Evolutionary conservation across 1,140 invertebrate genomes (phyloP), one percentile per base, ranked within the genome.

Genomic region (Spodoptera litura): DNA sequence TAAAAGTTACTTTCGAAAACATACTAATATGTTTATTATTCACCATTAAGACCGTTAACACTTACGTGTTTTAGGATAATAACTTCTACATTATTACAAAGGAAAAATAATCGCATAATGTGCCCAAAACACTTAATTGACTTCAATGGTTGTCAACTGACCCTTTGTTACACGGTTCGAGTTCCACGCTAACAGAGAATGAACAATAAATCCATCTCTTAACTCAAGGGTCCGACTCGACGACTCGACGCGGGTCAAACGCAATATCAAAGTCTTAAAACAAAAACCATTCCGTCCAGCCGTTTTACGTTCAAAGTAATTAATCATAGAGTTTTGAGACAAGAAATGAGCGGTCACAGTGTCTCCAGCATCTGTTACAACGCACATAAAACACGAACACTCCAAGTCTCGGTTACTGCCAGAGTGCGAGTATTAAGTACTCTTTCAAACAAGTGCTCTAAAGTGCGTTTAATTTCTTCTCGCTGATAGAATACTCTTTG

Each of bases 281-380:
- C 61, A 64, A 64, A 64, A 64, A 64, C 61, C 35, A 64, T 64
- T 64, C 49, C 35, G n/a, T 3, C 6, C 61, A 49, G 61, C n/a
- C 61, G 38, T 64, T 64, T 64, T 64, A 64, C 4, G 61, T 49
- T 15, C 35, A 64, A 49, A 64, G 61, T 64, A 64, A 64, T 64
- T 64, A 64, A 64, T 64, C 61, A 64, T 64, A 64, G 61, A 11
- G 13, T 44, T 20, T 44, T 64, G 9, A 38, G n/a, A 64, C 61
- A 49, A 64, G 38, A 49, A 64, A 49, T 15, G 61, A 44, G 61
- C 61, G 61, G 61, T 64, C 61, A 49, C 44, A 35, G 61, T 49
- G 61, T 64, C 61, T 49, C 61, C n/a, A 20, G 9, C 61, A 64
- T 64, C 61, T 64, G 61, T 44, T 49, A 64, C 38, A 20, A 2